phyloP scores from a whole-genome alignment of 2,797 vertebrate genomes.

The Lithobates pipiens region DNA sequence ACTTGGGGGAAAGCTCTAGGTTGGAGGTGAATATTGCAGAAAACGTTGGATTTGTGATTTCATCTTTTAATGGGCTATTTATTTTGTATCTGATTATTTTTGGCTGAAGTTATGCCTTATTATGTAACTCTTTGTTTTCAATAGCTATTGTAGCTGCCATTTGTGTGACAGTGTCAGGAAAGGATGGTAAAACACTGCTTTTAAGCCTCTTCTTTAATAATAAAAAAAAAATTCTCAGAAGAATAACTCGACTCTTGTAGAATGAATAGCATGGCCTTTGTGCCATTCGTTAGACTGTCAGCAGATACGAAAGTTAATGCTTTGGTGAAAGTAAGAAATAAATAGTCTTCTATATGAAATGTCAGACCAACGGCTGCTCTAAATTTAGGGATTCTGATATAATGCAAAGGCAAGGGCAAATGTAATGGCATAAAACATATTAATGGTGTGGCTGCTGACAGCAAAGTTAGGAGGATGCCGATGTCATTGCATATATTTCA shows the following conservation, averaged over 20 bases:
- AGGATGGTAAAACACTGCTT: constrained; percentile 27
- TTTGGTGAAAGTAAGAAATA: constrained; percentile 50
- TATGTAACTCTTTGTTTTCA: constrained; percentile 12
- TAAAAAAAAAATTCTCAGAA: constrained; percentile 23
- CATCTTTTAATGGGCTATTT: too few species aligned
- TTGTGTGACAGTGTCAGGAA: constrained; percentile 16
- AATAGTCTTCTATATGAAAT: constrained; percentile 45
- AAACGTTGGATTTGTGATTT: too few species aligned
- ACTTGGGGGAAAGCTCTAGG: too few species aligned
- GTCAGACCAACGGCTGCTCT: constrained; percentile 36
- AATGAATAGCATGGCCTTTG: constrained; percentile 37
- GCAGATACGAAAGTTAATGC: constrained; percentile 45
- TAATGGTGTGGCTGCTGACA: constrained; percentile 1
- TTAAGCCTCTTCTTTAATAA: constrained; percentile 8
- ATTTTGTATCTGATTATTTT: too few species aligned
- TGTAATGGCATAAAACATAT: constrained; percentile 37
- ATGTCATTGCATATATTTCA: constrained; percentile 1
- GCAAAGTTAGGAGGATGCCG: background rate
- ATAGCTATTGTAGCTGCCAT: constrained; percentile 18
- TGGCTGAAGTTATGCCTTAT: background rate
- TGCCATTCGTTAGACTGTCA: constrained; percentile 52
- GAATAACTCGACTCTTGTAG: constrained; percentile 34
- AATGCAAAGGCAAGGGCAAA: constrained; percentile 40
- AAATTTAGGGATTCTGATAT: constrained; percentile 37
- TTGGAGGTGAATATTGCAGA: too few species aligned